Base-by-base conservation (phyloP, 2,888 invertebrate genomes). In the Meteorus cinctellus region DNA sequence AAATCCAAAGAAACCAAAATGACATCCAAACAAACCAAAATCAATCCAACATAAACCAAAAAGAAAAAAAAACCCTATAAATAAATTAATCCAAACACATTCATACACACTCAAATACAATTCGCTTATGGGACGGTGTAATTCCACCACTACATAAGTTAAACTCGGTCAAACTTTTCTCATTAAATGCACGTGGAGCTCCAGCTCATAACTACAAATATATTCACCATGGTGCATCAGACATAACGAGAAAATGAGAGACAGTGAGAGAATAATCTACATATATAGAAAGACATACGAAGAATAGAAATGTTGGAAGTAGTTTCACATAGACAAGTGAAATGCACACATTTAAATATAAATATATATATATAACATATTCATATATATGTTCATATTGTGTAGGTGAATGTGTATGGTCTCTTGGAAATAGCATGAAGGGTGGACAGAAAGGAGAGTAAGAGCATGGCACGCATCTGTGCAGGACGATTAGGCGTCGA, bases 381-480 rank as follows among this genome's bases (percentile, higher is more conserved):
- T n/a, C 19, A 55, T 24, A 19, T 19, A 19, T 55, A 55, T 55
- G 36, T 41, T 19, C 10, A 12, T 66, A 1, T 19, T 36, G 41
- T 66, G 36, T 41, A 36, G 2, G n/a, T 55, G 55, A n/a, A n/a
- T 55, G 55, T 24, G 19, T 8, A 19, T 19, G 19, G 8, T 55
- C 19, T 55, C 19, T 55, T 55, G 55, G n/a, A 55, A 55, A 55
- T 55, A 4, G 55, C 19, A 55, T 19, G 10, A 8, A 19, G 55
- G 55, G 55, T 55, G 55, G 55, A 55, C 55, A 36, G 34, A 16
- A 36, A 65, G 65, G 62, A 41, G 75, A 76, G 74, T 74, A 70
- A 72, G 78, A 78, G 80, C 81, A 80, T 79, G 84, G 84, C 84
- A 84, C 86, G 85, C 88, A 88, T 88, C 87, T 88, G 87, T 86